These are phyloP conservation scores for Calameuta pallipes DNA, from an alignment of 2,888 invertebrate species.

Conservation along the genomic window DNA sequence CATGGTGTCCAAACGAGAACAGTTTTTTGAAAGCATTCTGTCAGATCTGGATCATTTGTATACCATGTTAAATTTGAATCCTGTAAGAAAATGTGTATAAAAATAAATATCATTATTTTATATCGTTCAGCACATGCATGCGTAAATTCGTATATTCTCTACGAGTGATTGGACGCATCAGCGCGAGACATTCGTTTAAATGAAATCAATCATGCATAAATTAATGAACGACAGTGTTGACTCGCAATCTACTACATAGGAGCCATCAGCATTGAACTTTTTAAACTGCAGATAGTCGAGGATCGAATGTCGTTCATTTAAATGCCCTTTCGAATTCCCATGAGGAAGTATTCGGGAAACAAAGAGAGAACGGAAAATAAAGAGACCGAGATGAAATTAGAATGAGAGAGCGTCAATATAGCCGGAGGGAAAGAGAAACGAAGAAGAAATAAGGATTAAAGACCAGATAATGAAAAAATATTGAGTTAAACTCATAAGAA, in stretches of 20 bases:
- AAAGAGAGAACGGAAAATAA: neutral
- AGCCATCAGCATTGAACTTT: neutral
- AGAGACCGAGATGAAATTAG: neutral
- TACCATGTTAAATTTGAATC: slow-evolving; percentile 82
- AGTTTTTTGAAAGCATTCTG: slow-evolving; percentile 92
- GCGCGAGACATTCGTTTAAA: neutral
- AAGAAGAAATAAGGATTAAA: neutral
- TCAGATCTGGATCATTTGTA: slow-evolving; percentile 85
- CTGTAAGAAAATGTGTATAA: slow-evolving; percentile 70
- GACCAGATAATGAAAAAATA: neutral
- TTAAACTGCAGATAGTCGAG: neutral
- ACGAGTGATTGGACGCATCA: neutral
- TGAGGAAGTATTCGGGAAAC: neutral
- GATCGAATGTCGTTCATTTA: neutral
- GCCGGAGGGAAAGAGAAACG: neutral
- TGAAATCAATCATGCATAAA: neutral
- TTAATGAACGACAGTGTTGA: neutral
- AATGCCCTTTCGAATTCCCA: neutral
- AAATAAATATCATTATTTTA: neutral
- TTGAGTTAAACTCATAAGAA: neutral
- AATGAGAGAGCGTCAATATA: neutral
- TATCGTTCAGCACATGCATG: neutral
- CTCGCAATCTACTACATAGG: neutral
- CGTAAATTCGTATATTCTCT: neutral
- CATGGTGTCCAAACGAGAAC: slow-evolving; percentile 91